These are phyloP conservation scores for Drosophila lacicola DNA, from an alignment of 2,888 invertebrate genomes.

Conservation along the genomic window DNA sequence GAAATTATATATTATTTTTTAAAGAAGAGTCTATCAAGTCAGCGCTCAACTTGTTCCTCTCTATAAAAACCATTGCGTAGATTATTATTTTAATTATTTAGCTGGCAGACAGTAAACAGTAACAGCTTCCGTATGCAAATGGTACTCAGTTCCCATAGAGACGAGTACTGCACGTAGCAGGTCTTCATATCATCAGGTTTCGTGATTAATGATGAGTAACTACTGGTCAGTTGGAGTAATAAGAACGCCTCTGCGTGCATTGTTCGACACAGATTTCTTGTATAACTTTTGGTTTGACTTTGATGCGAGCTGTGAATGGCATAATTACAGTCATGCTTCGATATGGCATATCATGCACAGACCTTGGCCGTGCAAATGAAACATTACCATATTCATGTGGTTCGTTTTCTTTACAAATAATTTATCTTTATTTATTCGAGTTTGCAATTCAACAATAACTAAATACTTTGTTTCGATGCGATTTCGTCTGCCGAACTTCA, in stretches of 20 bases:
- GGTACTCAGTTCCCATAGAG: constrained; percentile 29
- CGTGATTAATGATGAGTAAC: constrained; percentile 73
- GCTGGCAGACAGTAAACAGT: too few relatives aligned
- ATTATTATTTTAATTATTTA: neutral
- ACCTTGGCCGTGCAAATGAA: constrained; percentile 66
- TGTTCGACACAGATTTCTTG: constrained; percentile 64
- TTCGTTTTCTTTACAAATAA: constrained; percentile 66
- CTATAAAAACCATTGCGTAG: constrained; percentile 13
- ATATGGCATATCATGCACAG: constrained; percentile 48
- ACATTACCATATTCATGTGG: constrained; percentile 42
- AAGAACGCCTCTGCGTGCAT: constrained; percentile 62
- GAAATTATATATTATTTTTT: too few relatives aligned
- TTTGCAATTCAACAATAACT: constrained; percentile 78
- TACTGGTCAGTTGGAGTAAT: constrained; percentile 36
- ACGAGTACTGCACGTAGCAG: constrained; percentile 12
- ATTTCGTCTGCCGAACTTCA: constrained; percentile 62
- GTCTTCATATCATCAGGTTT: constrained; percentile 31
- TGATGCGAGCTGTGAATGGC: constrained; percentile 74
- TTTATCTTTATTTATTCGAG: constrained; percentile 73
- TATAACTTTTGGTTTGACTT: constrained; percentile 22
- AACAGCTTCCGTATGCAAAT: constrained; percentile 76
- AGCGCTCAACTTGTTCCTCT: neutral
- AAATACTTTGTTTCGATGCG: constrained; percentile 66
- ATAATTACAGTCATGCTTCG: constrained; percentile 61
- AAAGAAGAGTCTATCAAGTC: too few relatives aligned